A percentile compares a stretch with the other conserved stretches of the same genome.
Evolutionary conservation across 2,888 invertebrate species (phyloP).

Genomic region (Sarcophaga carnaria): DNA sequence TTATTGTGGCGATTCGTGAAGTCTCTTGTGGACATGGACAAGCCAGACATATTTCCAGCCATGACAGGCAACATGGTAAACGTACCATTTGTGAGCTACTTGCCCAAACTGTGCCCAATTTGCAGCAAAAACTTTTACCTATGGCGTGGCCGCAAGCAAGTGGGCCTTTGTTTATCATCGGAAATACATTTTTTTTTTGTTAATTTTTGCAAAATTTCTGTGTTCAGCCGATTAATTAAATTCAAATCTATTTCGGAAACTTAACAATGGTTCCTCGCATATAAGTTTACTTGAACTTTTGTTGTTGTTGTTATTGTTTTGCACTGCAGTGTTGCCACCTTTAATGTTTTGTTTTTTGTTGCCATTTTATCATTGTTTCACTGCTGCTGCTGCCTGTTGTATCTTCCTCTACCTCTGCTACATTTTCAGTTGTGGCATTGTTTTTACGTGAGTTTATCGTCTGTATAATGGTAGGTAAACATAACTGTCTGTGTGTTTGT

Average conservation of each 20-base stretch:
- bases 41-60: no score
- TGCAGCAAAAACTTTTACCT: no score
- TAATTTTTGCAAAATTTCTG: no score
- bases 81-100: no score
- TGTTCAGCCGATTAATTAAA: background rate
- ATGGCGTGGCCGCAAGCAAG: no score
- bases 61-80: no score
- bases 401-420: conserved; percentile 8
- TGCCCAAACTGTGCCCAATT: no score
- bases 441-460: background rate
- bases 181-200: no score
- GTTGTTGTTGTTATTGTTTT: conserved; percentile 48
- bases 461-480: background rate
- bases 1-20: no score
- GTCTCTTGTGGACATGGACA: no score
- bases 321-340: conserved; percentile 48
- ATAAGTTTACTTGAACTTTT: background rate
- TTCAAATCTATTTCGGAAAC: background rate
- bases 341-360: background rate
- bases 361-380: background rate
- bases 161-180: no score
- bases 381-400: conserved; percentile 8
- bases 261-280: background rate
- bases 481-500: background rate
- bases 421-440: conserved; percentile 14